Conservation (phyloP, 2,888 invertebrate genomes). For the Leucoma salicis region DNA sequence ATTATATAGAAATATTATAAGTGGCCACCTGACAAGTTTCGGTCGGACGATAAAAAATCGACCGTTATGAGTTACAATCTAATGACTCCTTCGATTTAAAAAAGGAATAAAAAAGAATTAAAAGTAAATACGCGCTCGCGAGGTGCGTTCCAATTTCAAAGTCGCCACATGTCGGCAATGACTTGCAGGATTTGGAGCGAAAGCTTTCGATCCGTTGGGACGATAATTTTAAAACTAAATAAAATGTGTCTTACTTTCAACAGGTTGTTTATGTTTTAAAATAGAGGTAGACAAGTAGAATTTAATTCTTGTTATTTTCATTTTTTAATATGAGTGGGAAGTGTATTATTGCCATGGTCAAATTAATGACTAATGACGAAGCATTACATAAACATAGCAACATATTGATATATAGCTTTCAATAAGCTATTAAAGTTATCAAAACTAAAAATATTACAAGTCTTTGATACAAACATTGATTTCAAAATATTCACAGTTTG, state of each 20-base stretch:
- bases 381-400: too few species aligned
- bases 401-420: too few species aligned
- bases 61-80: constrained; percentile 76
- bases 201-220: constrained; percentile 28
- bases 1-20: constrained; percentile 49
- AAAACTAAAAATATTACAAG: too few species aligned
- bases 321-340: too few species aligned
- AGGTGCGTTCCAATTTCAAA: constrained; percentile 62
- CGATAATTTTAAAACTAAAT: constrained; percentile 41
- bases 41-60: constrained; percentile 46
- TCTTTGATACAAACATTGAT: too few species aligned
- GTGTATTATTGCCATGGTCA: too few species aligned
- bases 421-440: too few species aligned
- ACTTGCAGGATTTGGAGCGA: constrained; percentile 56
- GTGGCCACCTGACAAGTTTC: constrained; percentile 59
- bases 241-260: constrained; percentile 33
- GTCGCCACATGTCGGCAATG: constrained; percentile 74
- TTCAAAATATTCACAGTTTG: too few species aligned
- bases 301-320: too few species aligned
- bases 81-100: constrained; percentile 67
- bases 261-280: constrained; percentile 34
- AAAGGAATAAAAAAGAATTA: constrained; percentile 42
- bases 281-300: too few species aligned
- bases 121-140: constrained; percentile 60
- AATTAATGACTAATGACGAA: too few species aligned